Evolutionary conservation across 92 coral and sea anemone species (phyloP), one percentile per base, ranked within the genome.

Genomic region (Chrysogorgia sp.): DNA sequence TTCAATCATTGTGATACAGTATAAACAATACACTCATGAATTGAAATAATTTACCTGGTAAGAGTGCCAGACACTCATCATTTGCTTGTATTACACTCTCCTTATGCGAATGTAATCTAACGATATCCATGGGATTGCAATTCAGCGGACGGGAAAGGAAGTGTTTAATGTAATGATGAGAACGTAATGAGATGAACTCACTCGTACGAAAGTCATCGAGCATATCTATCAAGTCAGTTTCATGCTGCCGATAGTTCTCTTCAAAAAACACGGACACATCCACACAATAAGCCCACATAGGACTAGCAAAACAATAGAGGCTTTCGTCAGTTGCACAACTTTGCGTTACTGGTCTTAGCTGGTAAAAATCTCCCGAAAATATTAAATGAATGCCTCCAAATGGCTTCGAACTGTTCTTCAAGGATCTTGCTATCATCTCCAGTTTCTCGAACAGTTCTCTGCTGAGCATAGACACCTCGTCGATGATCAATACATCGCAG

Each of bases 311-410:
- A 34, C 81, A 79, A 45, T 66, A 80, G 23, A 23, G 57, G 0
- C 65, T 76, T 45, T 52, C 78, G 23, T 74, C 89, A 20, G 41
- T 33, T n/a, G 58, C 58, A n/a, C 22, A 12, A 28, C 72, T 34
- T 15, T 33, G 28, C 1, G 60, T 52, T 10, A 83, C 82, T 4
- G 89, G 83, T 21, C 26, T 49, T 1, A 86, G 58, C 78, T 85
- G 89, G 26, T 47, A 19, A 43, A 75, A 85, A 59, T 85, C 77
- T 0, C 89, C 89, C 10, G 61, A 41, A 8, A 85, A 47, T n/a
- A n/a, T n/a, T 21, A 80, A 33, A 37, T 80, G 82, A 9, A 85
- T 79, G 4, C 82, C 85, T 19, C 89, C 89, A 40, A 85, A 85
- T 31, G 85, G 78, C 58, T 34, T n/a, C 1, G 79, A 49, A 21